Base-by-base conservation (phyloP, 2,888 invertebrate species). In the Drosophila tripunctata region DNA sequence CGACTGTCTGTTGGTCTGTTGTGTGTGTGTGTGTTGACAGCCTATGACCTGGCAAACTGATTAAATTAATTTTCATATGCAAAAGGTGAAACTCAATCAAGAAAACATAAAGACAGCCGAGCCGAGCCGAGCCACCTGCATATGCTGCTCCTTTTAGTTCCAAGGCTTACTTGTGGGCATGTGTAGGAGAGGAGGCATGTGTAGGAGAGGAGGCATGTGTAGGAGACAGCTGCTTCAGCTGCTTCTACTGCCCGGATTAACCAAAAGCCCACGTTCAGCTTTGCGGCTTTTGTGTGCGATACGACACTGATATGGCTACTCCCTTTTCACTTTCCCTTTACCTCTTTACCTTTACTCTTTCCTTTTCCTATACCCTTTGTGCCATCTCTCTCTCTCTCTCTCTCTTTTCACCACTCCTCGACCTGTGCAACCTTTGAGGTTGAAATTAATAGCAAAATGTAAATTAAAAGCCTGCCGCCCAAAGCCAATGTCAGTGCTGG, bases 21-120 rank as follows among this genome's bases (percentile, higher is more conserved):
- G 19, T 33, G 41, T 41, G 52, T 31, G 48, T 41, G 17, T 41
- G 27, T 15, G 56, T 52, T 67, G 51, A 48, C 52, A 67, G 58
- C 63, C 73, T 73, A 73, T 72, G 73, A 67, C 60, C 84, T 75
- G 75, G 76, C 72, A 75, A 81, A 71, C 86, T 85, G 83, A 85
- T 83, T 83, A 83, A 83, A 83, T 83, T 83, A 76, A 82, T 82
- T 83, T 83, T 83, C 82, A 80, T 83, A 82, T 83, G 83, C 83
- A 83, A 83, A 83, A 83, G 83, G 82, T 83, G 75, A 83, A 83
- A 84, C 81, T 84, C 81, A 81, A 81, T 81, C 81, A 81, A 78
- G 81, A 78, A 81, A 81, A 81, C 81, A 81, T 81, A 81, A 81
- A 81, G 81, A 78, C 66, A 50, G 47, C 40, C 27, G 27, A 27